Conservation (phyloP, 1,140 invertebrate genomes). For the Euura saliciscinereae region DNA sequence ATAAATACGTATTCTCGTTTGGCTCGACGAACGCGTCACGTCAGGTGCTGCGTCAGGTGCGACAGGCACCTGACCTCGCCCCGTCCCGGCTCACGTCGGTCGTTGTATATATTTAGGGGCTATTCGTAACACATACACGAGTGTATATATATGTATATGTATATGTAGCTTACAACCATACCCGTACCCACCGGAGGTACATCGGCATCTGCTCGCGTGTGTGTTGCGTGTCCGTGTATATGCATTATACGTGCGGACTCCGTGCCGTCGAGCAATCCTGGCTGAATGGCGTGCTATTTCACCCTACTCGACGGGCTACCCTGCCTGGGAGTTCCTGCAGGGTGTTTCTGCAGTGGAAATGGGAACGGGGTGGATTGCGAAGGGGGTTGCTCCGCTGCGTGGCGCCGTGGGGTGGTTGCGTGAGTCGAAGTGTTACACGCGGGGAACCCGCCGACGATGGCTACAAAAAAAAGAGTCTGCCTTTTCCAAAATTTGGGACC, state of each 20-base stretch:
- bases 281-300: slow-evolving; percentile 14
- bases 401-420: not conserved
- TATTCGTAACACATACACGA: not conserved
- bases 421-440: slow-evolving; percentile 11
- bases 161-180: too few species aligned
- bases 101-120: not conserved
- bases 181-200: too few species aligned
- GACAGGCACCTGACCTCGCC: not conserved
- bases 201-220: too few species aligned
- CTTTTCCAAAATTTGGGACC: too few species aligned
- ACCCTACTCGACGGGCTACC: slow-evolving; percentile 1
- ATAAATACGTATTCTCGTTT: slow-evolving; percentile 10
- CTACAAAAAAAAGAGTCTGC: too few species aligned
- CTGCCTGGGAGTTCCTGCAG: not conserved
- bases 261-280: slow-evolving; percentile 9
- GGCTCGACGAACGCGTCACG: not conserved
- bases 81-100: not conserved
- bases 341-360: not conserved
- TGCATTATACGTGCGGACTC: not conserved
- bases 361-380: too few species aligned
- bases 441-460: not conserved
- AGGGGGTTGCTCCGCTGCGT: not conserved
- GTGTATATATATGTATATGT: not conserved
- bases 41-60: not conserved
- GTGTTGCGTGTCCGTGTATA: not conserved